Evolutionary conservation across 1,140 invertebrate genomes (phyloP), one percentile per base, ranked within the genome.

Genomic region (Lepidostoma basale): DNA sequence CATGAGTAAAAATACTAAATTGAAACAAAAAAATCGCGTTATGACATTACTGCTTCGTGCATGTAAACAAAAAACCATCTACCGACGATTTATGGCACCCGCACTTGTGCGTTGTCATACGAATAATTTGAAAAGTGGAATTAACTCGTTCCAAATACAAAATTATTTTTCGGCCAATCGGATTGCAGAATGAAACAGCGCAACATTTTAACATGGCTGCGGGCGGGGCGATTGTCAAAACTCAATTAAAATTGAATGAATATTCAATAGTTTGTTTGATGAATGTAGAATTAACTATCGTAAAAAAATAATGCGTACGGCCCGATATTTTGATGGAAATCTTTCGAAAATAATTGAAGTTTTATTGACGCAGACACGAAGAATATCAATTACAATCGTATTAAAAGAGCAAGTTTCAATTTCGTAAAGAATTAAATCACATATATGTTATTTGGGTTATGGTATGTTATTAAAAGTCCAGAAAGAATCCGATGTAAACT

Each of bases 171-270:
- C 8, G 25, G 25, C 45, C 45, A 49, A 49, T 49, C 45, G 25
- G 1, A 12, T 16, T 23, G 20, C 10, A 8, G 3, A 23, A 23
- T 49, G 23, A 22, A 49, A 49, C 45, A 49, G 22, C 25, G n/a
- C n/a, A 49, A 22, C 20, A 23, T 23, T 47, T 47, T 20, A 47
- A 47, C 18, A 47, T 28, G 49, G 49, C 49, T 20, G 26, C 49
- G n/a, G 14, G 26, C 26, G 49, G 18, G 5, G 49, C 49, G 26
- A 33, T 54, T 54, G 49, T 54, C 49, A 54, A 54, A 54, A 54
- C 26, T 54, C 49, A 54, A 54, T 54, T 54, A 54, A 54, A 54
- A 16, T 30, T 54, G 33, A 54, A 54, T 54, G 49, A 54, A 54
- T 54, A 54, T 54, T 54, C 49, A 54, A 47, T 54, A 6, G 49